phyloP scores from a whole-genome alignment of 2,888 invertebrate genomes.

The Sinodicranocentrus sp. region DNA sequence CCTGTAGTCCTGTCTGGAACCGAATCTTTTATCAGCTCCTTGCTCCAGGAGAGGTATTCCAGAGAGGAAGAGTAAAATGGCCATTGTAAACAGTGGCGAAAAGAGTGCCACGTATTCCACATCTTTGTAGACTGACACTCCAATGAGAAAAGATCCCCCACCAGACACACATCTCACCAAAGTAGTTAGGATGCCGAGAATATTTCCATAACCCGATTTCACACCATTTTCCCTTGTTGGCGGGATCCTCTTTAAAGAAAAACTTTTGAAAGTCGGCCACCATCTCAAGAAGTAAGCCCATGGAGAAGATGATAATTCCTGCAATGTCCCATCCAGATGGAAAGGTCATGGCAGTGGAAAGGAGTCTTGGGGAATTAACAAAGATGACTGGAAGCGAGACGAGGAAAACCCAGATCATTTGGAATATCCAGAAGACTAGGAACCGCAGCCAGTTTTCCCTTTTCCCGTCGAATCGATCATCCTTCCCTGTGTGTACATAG shows the following conservation, averaged over 20 bases:
- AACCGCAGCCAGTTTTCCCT: constrained; percentile 91
- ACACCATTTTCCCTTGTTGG: constrained; percentile 95
- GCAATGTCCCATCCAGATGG: constrained; percentile 84
- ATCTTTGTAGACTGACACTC: constrained; percentile 90
- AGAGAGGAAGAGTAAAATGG: constrained; percentile 92
- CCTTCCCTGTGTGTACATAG: constrained; percentile 80
- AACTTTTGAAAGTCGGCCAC: constrained; percentile 96
- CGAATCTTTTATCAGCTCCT: constrained; percentile 92
- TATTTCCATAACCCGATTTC: constrained; percentile 92
- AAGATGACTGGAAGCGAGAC: constrained; percentile 95
- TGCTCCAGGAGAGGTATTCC: constrained; percentile 93
- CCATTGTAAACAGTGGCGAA: constrained; percentile 86
- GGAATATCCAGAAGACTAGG: constrained; percentile 96
- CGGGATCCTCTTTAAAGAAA: constrained; percentile 91
- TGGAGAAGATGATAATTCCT: constrained; percentile 90
- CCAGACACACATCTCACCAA: constrained; percentile 96
- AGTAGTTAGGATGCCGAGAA: constrained; percentile 96
- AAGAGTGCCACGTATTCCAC: constrained; percentile 91
- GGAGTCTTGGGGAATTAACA: constrained; percentile 86
- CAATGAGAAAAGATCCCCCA: constrained; percentile 95
- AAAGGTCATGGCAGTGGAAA: constrained; percentile 86
- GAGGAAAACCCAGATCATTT: constrained; percentile 93
- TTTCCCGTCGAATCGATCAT: constrained; percentile 93
- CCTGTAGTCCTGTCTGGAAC: constrained; percentile 84
- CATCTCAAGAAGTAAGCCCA: constrained; percentile 91